phyloP scores from a whole-genome alignment of 2,113 vertebrate species.

The Pelobates fuscus region DNA sequence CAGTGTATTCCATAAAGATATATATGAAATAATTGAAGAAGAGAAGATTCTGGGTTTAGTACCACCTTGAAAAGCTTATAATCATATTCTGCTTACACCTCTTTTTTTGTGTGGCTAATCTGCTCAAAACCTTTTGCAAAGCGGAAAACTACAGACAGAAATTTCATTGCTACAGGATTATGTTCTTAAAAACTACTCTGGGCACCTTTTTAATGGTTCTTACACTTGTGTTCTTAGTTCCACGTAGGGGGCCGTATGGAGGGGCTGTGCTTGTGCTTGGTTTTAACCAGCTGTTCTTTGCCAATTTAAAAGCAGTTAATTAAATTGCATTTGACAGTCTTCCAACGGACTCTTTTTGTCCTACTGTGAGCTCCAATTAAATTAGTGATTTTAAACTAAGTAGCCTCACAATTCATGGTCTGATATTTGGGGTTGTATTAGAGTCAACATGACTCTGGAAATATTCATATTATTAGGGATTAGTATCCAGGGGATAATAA shows the following conservation, averaged over 20 bases:
- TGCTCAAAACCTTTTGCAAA: constrained; percentile 44
- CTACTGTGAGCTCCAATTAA: constrained; percentile 27
- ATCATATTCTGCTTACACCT: constrained; percentile 23
- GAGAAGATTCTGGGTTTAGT: no score
- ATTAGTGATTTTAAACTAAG: constrained; percentile 12
- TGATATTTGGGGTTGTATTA: no score
- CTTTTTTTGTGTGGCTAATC: constrained; percentile 19
- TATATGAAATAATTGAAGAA: no score
- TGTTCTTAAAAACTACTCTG: constrained; percentile 50
- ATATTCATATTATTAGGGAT: no score
- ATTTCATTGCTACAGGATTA: constrained; percentile 19
- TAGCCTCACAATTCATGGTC: background rate
- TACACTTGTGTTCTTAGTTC: constrained; percentile 46
- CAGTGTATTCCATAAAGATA: no score
- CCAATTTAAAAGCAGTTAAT: constrained; percentile 54
- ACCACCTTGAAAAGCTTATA: background rate
- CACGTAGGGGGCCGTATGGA: constrained; percentile 53
- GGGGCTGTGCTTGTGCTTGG: constrained; percentile 52
- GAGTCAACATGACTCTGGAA: no score
- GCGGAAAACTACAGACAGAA: constrained; percentile 22
- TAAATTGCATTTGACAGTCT: constrained; percentile 56
- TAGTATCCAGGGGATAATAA: no score
- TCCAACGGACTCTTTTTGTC: constrained; percentile 45
- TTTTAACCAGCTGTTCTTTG: constrained; percentile 59
- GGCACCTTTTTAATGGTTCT: constrained; percentile 29